Conservation (phyloP, 2,113 vertebrate species). For the Lophotis ruficrista region DNA sequence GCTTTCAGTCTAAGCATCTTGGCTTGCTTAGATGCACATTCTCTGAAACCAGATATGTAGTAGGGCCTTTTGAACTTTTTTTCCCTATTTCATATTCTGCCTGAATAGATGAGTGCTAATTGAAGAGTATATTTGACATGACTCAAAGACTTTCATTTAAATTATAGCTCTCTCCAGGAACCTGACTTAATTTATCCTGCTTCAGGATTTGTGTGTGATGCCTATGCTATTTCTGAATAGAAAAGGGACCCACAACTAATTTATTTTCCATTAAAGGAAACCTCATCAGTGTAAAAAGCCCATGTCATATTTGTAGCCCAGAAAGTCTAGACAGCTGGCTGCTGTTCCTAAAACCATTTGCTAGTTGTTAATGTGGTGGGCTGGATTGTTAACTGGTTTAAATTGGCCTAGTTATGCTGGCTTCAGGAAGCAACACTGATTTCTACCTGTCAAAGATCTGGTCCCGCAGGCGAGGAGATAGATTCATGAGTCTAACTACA, state of each 20-base stretch:
- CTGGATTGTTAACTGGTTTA: neutral
- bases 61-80: neutral
- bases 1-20: neutral
- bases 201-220: neutral
- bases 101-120: neutral
- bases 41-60: neutral
- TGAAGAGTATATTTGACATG: neutral
- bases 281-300: neutral
- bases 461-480: neutral
- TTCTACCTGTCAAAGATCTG: neutral
- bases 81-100: neutral
- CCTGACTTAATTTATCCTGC: neutral
- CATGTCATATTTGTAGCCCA: neutral
- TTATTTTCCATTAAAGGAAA: slow-evolving; percentile 14
- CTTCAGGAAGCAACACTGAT: neutral
- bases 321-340: slow-evolving; percentile 33
- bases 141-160: neutral
- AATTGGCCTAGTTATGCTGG: neutral
- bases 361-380: neutral
- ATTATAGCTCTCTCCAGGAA: neutral
- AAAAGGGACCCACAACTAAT: neutral
- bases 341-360: neutral
- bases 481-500: neutral
- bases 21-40: neutral
- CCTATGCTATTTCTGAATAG: neutral